A percentile compares a stretch with the other conserved stretches of the same genome.
Conservation (phyloP, 2,797 vertebrate species). For the Microtus californicus region DNA sequence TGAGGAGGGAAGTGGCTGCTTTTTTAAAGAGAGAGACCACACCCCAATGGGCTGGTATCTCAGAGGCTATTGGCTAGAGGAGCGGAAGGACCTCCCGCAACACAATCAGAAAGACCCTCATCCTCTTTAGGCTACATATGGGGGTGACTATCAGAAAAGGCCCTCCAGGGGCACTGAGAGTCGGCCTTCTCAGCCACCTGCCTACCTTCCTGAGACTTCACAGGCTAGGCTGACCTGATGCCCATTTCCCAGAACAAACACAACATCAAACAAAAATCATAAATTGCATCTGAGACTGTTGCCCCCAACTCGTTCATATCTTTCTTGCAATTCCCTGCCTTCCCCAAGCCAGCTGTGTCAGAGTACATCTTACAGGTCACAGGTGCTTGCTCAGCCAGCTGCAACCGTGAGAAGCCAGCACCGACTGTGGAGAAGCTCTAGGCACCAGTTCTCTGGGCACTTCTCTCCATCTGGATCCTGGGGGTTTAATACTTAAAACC, state of each 20-base stretch:
- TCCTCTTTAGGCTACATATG: not conserved
- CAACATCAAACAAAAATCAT: not conserved
- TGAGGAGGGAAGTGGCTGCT: too few relatives aligned
- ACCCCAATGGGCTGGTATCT: too few relatives aligned
- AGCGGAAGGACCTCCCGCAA: too few relatives aligned
- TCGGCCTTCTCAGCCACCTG: not conserved
- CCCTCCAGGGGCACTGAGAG: not conserved
- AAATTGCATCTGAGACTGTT: not conserved
- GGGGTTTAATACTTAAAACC: not conserved
- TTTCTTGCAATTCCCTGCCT: not conserved
- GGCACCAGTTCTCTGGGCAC: fast-evolving
- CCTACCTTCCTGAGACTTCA: not conserved
- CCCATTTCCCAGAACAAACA: not conserved
- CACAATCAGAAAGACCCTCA: not conserved
- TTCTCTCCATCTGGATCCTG: too few relatives aligned
- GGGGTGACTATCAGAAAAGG: not conserved
- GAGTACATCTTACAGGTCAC: fast-evolving
- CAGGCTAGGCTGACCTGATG: not conserved
- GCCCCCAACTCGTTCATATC: too few relatives aligned
- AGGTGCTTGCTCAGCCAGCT: not conserved
- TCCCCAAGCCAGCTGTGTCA: not conserved
- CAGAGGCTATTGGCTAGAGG: too few relatives aligned
- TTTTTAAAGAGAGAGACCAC: too few relatives aligned
- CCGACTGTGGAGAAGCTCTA: not conserved
- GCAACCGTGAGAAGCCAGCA: not conserved